Conservation (phyloP, 2,797 vertebrate species). For the Acanthornis magna region DNA sequence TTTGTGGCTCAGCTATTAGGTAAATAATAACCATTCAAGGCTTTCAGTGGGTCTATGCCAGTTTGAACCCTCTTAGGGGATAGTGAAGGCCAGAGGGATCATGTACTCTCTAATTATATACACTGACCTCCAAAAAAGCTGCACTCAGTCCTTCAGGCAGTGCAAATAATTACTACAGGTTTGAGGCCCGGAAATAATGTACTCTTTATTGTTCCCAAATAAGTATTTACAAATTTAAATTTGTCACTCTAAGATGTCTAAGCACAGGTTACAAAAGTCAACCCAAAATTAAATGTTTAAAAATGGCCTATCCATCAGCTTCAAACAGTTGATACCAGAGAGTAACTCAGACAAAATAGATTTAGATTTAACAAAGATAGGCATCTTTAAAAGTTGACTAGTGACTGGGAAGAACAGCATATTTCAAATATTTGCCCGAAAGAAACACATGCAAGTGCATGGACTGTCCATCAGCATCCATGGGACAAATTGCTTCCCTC, state of each 20-base stretch:
- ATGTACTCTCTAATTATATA: neutral
- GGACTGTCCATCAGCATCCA: neutral
- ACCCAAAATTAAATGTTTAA: neutral
- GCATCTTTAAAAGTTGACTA: neutral
- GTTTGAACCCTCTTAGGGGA: neutral
- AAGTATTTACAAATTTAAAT: neutral
- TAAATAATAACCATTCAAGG: slow-evolving; percentile 14
- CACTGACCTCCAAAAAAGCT: neutral
- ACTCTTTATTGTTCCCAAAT: neutral
- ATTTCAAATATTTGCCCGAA: slow-evolving; percentile 9
- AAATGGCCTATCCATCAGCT: neutral
- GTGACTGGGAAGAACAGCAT: neutral
- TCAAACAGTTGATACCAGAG: neutral
- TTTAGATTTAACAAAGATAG: neutral
- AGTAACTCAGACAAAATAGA: neutral
- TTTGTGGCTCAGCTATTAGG: neutral
- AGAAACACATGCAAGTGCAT: neutral
- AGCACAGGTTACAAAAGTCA: neutral
- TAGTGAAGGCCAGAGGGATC: neutral
- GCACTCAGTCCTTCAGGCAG: neutral
- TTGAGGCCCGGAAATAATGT: neutral
- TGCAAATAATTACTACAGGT: neutral
- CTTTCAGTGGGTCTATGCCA: neutral
- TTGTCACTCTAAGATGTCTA: neutral
- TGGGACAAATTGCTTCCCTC: neutral